Evolutionary conservation across 2,797 vertebrate genomes (phyloP).

Genomic region (Rhinichthys osculus): DNA sequence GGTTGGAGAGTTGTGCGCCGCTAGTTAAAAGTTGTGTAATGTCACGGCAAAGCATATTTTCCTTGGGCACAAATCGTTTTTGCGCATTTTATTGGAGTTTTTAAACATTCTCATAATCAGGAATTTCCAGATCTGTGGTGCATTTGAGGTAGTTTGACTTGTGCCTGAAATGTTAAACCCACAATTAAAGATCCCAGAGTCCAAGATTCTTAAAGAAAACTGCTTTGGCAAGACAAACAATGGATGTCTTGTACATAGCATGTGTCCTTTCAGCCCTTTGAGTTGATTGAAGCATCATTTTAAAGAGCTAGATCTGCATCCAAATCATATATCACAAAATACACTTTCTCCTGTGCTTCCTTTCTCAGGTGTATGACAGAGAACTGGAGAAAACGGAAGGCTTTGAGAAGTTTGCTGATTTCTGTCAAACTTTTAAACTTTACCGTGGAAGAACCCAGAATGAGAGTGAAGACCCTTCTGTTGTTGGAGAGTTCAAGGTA

Average conservation of each 20-base stretch:
- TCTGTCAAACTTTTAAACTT: conserved; percentile 94
- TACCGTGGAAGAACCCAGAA: conserved; percentile 87
- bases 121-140: conserved; percentile 45
- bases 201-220: conserved; percentile 34
- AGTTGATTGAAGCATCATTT: conserved; percentile 34
- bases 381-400: conserved; percentile 86
- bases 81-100: conserved; percentile 48
- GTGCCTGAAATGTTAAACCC: conserved; percentile 43
- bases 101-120: conserved; percentile 50
- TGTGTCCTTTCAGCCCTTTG: conserved; percentile 7
- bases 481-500: conserved; percentile 97
- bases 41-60: conserved; percentile 24
- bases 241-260: conserved; percentile 40
- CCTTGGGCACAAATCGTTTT: conserved; percentile 12
- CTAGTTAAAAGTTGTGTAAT: conserved; percentile 40
- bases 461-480: conserved; percentile 86
- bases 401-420: conserved; percentile 86
- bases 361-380: conserved; percentile 83
- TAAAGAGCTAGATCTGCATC: conserved; percentile 11
- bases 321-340: conserved; percentile 14
- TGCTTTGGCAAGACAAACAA: conserved; percentile 51
- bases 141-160: conserved; percentile 49
- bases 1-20: conserved; percentile 28
- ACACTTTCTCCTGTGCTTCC: conserved; percentile 14
- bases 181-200: conserved; percentile 32